Base-by-base conservation (phyloP, 2,113 vertebrate genomes). In the Scortum barcoo region DNA sequence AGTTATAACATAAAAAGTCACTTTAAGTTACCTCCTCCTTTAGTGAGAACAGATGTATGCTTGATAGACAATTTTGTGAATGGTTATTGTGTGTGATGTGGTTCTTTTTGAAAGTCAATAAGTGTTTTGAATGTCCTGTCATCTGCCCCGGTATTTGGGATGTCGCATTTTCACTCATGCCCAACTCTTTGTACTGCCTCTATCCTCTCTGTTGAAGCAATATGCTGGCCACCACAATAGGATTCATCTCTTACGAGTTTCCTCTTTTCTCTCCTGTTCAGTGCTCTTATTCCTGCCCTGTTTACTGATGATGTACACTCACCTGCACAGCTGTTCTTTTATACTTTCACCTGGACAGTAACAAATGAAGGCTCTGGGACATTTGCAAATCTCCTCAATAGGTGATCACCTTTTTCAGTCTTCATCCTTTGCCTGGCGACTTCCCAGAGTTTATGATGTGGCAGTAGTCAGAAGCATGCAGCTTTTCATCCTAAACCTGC, bases 101-200 rank as follows among this genome's bases (percentile, higher is more conserved):
- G 7, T 72, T 26, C 11, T 22, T 72, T 20, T 33, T 44, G 9
- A 33, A 66, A 62, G 14, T 65, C 24, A 61, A 3, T 0, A n/a
- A 17, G 12, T 67, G 78, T 38, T 53, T 14, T 28, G 17, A 61
- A 24, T 72, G 48, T 58, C 30, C 38, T 26, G 5, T 57, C 33
- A 72, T 67, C 58, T 72, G 67, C 38, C 20, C 26, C 51, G 30
- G 56, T 22, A 60, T 44, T 72, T 22, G 50, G 44, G 22, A 20
- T 62, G 46, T 53, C 22, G 6, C n/a, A 42, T 26, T 51, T 50
- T n/a, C n/a, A n/a, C n/a, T n/a, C n/a, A n/a, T n/a, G n/a, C n/a
- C n/a, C n/a, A 72, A 14, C 22, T 57, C 42, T 51, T 50, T 67
- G 17, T 58, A 16, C 28, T 40, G 22, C 26, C 50, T 28, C 8